Base-by-base conservation (phyloP, 2,888 invertebrate species). In the Drosophila sordidula region DNA sequence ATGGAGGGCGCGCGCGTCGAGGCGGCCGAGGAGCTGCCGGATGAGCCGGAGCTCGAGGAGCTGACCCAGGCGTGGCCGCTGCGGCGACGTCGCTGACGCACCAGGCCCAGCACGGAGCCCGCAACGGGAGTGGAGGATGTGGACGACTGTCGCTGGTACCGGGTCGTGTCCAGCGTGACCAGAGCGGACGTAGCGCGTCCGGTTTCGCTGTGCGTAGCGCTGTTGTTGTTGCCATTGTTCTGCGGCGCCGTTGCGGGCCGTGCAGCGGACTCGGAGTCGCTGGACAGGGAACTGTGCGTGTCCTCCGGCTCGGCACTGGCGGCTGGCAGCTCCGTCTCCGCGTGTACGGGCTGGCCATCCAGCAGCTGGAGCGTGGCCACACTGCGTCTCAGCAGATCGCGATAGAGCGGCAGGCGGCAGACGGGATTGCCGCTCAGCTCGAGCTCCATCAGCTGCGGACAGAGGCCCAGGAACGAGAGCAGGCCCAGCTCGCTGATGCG, bases 401-500 rank as follows among this genome's bases (percentile, higher is more conserved):
- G 89, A 75, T 93, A 93, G 3, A 91, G 73, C 0, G 78, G 71
- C 25, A 88, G 70, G 36, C 87, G 81, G 1, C 92, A 89, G 2
- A 93, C 91, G 1, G 93, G 93, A 90, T 94, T 94, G 12, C 93
- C 92, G 29, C 93, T 90, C 51, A 95, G 89, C 77, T 94, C 93
- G 0, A 95, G 90, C 6, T 94, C 93, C 72, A 93, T 92, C 42
- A 95, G 77, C 77, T 94, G 93, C 50, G 93, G 93, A 55, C 92
- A 92, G 68, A 92, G 77, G 1, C 90, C 91, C 11, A 92, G 63
- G 65, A 92, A 92, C 36, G 91, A 90, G 38, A 92, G 82, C 14
- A 89, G 67, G 11, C 89, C 90, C 67, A 92, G 75, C 32, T 91
- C 90, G 50, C 89, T 89, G 26, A 92, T 91, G 38, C 90, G 90